phyloP scores from a whole-genome alignment of 2,797 vertebrate genomes.

The Eremophila alpestris region DNA sequence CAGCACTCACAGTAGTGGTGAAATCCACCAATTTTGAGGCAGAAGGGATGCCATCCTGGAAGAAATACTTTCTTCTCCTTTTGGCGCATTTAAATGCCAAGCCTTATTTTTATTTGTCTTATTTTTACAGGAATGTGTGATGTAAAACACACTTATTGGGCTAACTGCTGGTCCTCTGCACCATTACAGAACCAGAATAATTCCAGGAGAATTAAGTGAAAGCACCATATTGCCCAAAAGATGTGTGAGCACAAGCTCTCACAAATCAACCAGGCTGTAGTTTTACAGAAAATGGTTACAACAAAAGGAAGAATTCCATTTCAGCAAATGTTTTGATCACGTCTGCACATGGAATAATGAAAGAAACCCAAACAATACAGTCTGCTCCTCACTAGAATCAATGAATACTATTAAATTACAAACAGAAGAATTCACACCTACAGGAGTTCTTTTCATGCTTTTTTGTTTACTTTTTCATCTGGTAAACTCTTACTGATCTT shows the following conservation, averaged over 20 bases:
- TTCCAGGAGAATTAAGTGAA: not conserved
- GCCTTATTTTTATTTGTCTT: not conserved
- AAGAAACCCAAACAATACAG: not conserved
- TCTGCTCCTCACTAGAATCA: not conserved
- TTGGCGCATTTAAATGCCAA: not conserved
- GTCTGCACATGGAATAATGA: not conserved
- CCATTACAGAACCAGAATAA: not conserved
- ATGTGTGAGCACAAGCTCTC: not conserved
- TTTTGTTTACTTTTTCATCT: not conserved
- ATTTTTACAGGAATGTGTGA: not conserved
- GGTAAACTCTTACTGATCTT: not conserved
- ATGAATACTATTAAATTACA: not conserved
- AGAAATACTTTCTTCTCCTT: not conserved
- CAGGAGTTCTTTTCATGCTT: not conserved
- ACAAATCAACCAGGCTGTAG: not conserved
- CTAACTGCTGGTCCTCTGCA: not conserved
- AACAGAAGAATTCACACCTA: not conserved
- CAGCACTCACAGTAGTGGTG: not conserved
- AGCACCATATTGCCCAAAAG: not conserved
- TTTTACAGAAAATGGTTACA: not conserved
- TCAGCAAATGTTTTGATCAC: slow-evolving; percentile 9
- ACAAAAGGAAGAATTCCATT: not conserved
- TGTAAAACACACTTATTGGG: not conserved
- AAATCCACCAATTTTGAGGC: not conserved
- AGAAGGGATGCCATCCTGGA: not conserved